Evolutionary conservation across 2,888 invertebrate genomes (phyloP), one percentile per base, ranked within the genome.

Genomic region (Toxonevra muliebris): DNA sequence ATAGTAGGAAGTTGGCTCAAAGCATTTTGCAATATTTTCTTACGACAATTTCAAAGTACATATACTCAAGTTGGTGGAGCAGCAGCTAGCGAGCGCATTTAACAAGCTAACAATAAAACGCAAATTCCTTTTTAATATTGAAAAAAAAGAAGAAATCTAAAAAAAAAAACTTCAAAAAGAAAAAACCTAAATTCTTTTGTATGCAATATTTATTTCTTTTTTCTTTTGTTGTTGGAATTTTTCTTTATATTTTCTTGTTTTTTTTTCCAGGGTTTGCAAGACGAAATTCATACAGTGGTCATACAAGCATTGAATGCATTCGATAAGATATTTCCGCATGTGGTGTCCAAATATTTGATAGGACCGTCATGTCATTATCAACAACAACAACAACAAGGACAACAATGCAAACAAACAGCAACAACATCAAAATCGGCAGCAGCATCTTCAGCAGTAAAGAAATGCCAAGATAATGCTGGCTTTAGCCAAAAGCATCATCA

Each of bases 231-330:
- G 63, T 45, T n/a, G 11, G 30, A 30, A 30, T 4, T 4, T 30
- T 2, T 30, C 30, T 30, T 2, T 4, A 30, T 30, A 30, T 30
- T 30, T 48, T 59, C 61, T 66, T 65, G 13, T 57, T 69, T 58
- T 55, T n/a, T 62, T 65, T 65, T 79, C 64, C 74, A 85, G 85
- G 85, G 86, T 71, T 78, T 86, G 66, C 82, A 81, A 75, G 86
- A 86, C 76, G 85, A 85, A 69, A 85, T 85, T 74, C 85, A 86
- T 76, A 85, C 85, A 70, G 86, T 86, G 77, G 84, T 85, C 76
- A 85, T 85, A 79, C 86, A 85, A 77, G 83, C 85, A 69, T 78
- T 86, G 75, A 81, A 81, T 76, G 81, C 84, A 72, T 82, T 85
- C 78, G 84, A 85, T 79, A 83, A 81, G 79, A 79, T 84, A 78